Evolutionary conservation across 2,888 invertebrate species (phyloP).

Genomic region (Anaspis maculata): DNA sequence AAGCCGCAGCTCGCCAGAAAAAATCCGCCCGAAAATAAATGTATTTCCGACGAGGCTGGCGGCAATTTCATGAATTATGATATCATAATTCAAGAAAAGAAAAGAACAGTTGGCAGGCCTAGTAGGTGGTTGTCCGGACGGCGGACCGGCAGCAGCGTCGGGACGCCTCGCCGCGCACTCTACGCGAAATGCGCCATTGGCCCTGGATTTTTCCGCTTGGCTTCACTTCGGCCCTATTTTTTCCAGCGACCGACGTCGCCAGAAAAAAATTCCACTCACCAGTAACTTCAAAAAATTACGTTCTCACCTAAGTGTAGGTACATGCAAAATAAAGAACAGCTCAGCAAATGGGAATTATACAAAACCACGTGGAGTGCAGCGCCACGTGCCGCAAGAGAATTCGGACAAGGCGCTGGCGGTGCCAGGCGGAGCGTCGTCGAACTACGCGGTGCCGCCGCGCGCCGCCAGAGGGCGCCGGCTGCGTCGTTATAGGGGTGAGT

Average conservation of each 20-base stretch:
- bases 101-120: slow-evolving; percentile 38
- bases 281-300: too few relatives aligned
- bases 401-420: too few relatives aligned
- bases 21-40: slow-evolving; percentile 32
- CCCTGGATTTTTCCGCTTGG: slow-evolving; percentile 4
- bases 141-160: slow-evolving; percentile 24
- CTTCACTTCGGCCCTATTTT: neutral
- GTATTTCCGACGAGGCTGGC: slow-evolving; percentile 38
- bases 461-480: slow-evolving; percentile 15
- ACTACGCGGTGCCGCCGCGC: neutral
- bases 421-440: too few relatives aligned
- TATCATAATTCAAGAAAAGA: slow-evolving; percentile 40
- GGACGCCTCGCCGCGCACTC: slow-evolving; percentile 8
- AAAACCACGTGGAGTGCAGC: too few relatives aligned
- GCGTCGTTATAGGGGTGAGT: slow-evolving; percentile 15
- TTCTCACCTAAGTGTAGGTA: too few relatives aligned
- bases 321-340: too few relatives aligned
- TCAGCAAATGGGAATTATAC: too few relatives aligned
- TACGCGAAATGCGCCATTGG: slow-evolving; percentile 14
- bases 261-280: slow-evolving; percentile 7
- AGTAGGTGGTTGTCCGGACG: slow-evolving; percentile 37
- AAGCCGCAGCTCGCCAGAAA: too few relatives aligned
- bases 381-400: too few relatives aligned
- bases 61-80: slow-evolving; percentile 41
- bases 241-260: slow-evolving; percentile 11